Evolutionary conservation across 2,888 invertebrate species (phyloP), one percentile per base, ranked within the genome.

Genomic region (Antheraea yamamai): DNA sequence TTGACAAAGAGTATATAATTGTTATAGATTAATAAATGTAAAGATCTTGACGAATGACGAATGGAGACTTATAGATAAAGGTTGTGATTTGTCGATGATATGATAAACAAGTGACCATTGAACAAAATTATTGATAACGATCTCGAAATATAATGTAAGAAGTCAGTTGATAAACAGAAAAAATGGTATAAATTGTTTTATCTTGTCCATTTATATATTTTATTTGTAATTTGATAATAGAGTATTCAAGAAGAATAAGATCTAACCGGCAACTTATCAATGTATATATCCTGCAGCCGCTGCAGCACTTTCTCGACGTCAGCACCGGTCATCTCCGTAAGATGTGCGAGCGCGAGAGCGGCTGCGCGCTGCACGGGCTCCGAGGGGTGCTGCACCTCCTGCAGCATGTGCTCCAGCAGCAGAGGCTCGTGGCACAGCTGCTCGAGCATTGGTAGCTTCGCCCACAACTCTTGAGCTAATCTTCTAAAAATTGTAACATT

Each of bases 291-390:
- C 79, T 98, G 95, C 68, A 99, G 88, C 74, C 93, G 93, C 72
- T 96, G 94, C 75, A 98, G 89, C 77, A 96, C 96, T 2, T 85
- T 84, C 68, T 86, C 85, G 30, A 87, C 88, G 73, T 78, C 81
- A 39, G 85, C 80, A 75, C 79, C 83, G 23, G 75, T 96, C 75
- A 83, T 77, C 71, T 77, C 73, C 75, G 97, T 91, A 1, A 97
- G 94, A 72, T 96, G 95, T 0, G 98, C 97, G 74, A 99, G 93
- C 12, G 98, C 97, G 77, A 96, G 94, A 0, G 99, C 97, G 0
- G 98, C 97, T 2, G 99, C 97, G 79, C 96, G 96, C 88, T 99
- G 97, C 74, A 99, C 96, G 74, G 97, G 96, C 83, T 97, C 96
- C 73, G 98, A 97, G 0, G 97, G 96, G 92, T 98, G 98, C 81